These are phyloP conservation scores for Tauraco hartlaubi DNA, from an alignment of 2,797 vertebrate species.

Conservation along the genomic window DNA sequence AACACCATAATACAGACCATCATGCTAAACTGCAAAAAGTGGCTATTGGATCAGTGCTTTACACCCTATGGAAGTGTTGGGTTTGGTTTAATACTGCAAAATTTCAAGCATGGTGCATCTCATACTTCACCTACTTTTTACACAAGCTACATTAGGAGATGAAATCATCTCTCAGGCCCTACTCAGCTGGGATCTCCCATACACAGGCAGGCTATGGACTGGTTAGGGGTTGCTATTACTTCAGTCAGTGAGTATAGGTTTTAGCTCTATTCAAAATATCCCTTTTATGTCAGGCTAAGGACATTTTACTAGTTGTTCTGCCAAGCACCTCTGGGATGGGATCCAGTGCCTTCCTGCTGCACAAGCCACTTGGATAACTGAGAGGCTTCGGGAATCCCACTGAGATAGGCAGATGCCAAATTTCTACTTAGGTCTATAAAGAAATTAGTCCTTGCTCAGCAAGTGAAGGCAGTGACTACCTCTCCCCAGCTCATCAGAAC, in stretches of 20 bases:
- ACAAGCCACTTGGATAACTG: background rate
- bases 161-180: background rate
- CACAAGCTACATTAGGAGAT: background rate
- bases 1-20: rapidly evolving
- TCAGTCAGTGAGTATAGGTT: background rate
- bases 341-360: background rate
- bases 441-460: background rate
- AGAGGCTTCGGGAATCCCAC: background rate
- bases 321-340: background rate
- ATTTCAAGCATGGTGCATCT: background rate
- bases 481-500: background rate
- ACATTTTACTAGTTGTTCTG: background rate
- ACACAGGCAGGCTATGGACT: background rate
- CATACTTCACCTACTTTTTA: background rate
- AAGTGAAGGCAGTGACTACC: background rate
- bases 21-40: background rate
- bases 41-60: background rate
- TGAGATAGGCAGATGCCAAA: background rate
- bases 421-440: background rate
- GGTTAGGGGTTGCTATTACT: background rate
- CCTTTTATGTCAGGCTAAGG: background rate
- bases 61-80: background rate
- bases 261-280: background rate
- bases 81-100: background rate
- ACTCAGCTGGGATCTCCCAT: background rate